phyloP scores from a whole-genome alignment of 2,113 vertebrate genomes.

The Carassius auratus region DNA sequence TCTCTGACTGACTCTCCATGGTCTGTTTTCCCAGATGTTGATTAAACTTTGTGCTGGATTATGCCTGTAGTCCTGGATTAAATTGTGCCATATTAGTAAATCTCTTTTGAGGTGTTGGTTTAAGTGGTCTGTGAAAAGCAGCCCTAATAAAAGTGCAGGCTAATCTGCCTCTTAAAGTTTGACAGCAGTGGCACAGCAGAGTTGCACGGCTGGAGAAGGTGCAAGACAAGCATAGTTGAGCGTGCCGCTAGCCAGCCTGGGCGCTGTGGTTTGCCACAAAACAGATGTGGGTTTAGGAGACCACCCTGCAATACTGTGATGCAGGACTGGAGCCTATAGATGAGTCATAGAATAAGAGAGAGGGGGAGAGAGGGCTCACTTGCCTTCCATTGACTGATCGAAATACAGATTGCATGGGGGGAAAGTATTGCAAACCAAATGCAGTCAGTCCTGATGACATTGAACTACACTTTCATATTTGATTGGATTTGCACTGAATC shows the following conservation, averaged over 20 bases:
- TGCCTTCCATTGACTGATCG: slow-evolving; percentile 29
- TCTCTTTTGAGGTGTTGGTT: slow-evolving; percentile 19
- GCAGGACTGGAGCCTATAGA: slow-evolving; percentile 29
- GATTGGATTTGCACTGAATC: too few relatives aligned
- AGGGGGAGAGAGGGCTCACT: background rate
- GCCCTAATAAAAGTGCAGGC: slow-evolving; percentile 22
- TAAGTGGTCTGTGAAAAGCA: slow-evolving; percentile 4
- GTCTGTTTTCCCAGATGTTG: slow-evolving; percentile 11
- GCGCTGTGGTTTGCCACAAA: slow-evolving; percentile 43
- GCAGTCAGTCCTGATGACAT: background rate
- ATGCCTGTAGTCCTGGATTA: slow-evolving; percentile 30
- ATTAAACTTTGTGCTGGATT: slow-evolving; percentile 20
- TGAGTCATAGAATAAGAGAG: slow-evolving; percentile 39
- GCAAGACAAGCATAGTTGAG: slow-evolving; percentile 46
- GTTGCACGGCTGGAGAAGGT: slow-evolving; percentile 44
- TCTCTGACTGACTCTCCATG: background rate
- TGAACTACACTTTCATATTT: background rate
- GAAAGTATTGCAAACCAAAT: background rate
- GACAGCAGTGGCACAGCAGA: slow-evolving; percentile 31
- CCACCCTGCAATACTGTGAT: slow-evolving; percentile 39
- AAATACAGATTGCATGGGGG: background rate
- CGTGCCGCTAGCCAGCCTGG: slow-evolving; percentile 29
- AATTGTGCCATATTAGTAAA: background rate
- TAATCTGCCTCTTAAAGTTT: slow-evolving; percentile 45
- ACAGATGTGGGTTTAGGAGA: slow-evolving; percentile 52